Evolutionary conservation across 2,888 invertebrate species (phyloP).

Genomic region (Lasiommata megera): DNA sequence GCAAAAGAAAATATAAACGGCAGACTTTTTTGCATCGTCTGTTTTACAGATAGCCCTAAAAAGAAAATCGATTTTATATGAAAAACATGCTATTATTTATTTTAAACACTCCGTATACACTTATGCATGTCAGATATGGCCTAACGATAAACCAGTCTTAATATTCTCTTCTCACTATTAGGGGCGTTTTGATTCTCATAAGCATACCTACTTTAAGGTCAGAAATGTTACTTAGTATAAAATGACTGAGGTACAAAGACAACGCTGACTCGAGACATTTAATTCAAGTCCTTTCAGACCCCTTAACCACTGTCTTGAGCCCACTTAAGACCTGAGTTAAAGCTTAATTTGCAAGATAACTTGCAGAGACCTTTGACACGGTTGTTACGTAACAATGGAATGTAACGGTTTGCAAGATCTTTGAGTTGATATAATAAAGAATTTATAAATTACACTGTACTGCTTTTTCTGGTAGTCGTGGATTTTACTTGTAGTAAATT

Average conservation of each 20-base stretch:
- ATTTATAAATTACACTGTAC: too few species aligned
- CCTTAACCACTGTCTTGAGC: slow-evolving; percentile 4
- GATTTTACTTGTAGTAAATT: too few species aligned
- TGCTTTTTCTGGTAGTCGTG: too few species aligned
- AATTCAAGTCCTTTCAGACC: slow-evolving; percentile 10
- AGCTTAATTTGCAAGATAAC: slow-evolving; percentile 11
- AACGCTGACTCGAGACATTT: slow-evolving; percentile 5
- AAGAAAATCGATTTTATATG: too few species aligned
- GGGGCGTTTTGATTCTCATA: neutral
- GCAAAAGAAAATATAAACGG: too few species aligned
- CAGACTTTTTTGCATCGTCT: too few species aligned
- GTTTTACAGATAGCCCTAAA: too few species aligned
- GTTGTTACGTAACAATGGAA: neutral
- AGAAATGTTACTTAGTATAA: neutral
- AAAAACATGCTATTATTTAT: too few species aligned
- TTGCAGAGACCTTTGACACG: neutral
- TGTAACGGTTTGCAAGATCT: too few species aligned
- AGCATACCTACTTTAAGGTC: neutral
- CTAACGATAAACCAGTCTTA: neutral
- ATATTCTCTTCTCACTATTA: neutral
- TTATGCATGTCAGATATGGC: too few species aligned
- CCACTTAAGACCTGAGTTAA: slow-evolving; percentile 9
- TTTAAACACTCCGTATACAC: too few species aligned
- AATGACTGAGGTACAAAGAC: slow-evolving; percentile 8
- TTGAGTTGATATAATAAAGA: too few species aligned